Base-by-base conservation (phyloP, 2,797 vertebrate species). In the Leptodactylus fallax region DNA sequence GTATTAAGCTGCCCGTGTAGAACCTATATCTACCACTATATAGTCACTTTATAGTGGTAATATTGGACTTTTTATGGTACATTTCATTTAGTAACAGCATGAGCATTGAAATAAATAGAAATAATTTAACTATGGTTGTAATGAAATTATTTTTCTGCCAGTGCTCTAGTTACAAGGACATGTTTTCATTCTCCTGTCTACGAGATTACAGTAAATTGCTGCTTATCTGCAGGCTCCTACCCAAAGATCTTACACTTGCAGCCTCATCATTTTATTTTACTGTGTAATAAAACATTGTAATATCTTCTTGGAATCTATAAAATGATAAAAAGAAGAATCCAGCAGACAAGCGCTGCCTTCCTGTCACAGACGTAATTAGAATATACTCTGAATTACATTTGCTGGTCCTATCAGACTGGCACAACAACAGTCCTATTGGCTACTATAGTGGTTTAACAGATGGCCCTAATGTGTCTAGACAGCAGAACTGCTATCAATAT, bases 241-340 rank as follows among this genome's bases (percentile, higher is more conserved):
- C 67, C 13, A 53, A 11, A 56, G 45, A 81, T 81, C 77, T 85
- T 47, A 76, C 67, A 81, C 27, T 81, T 8, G 60, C 56, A 58
- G 60, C 21, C 25, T 80, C 58, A 76, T 85, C 67, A 81, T 76
- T 85, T 85, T 45, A 58, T 85, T 81, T 65, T 85, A 88, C 65
- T 81, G 25, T 47, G 58, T 45, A n/a, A 81, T 88, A 76, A 88
- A 81, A 88, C 53, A 85, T 72, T 17, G 23, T 80, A n/a, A 80
- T 85, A 85, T 60, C 53, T 49, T 84, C 25, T 80, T 61, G 51
- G 27, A 83, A 83, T 83, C 86, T 58, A 23, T 49, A 71, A 47
- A 87, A 81, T 76, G 13, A 74, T 11, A 63, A 36, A 81, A 51
- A 80, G 56, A 12, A 76, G 53, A 63, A 81, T 61, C 0, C 36